Evolutionary conservation across 1,140 invertebrate genomes (phyloP).

Genomic region (Apolygus lucorum): DNA sequence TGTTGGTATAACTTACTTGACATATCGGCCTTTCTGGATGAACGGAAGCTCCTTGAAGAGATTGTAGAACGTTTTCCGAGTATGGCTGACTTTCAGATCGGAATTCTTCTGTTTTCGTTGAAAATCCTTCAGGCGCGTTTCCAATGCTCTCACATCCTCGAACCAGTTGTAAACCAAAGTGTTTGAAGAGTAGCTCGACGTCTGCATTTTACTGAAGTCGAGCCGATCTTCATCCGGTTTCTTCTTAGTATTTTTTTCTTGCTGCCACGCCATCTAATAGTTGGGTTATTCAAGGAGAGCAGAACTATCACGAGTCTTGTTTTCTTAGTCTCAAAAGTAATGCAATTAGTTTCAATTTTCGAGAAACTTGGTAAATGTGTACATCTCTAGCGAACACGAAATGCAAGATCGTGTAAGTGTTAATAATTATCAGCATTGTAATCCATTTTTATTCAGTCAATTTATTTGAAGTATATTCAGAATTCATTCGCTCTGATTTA

Average conservation of each 20-base stretch:
- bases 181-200: neutral
- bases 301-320: too few relatives aligned
- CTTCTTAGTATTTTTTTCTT: neutral
- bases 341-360: too few relatives aligned
- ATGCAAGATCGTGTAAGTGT: too few relatives aligned
- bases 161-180: neutral
- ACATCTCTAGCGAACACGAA: too few relatives aligned
- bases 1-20: slow-evolving; percentile 7
- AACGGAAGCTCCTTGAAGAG: neutral
- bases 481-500: too few relatives aligned
- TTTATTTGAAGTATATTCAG: too few relatives aligned
- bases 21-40: neutral
- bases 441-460: too few relatives aligned
- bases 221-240: neutral
- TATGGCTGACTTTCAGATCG: neutral
- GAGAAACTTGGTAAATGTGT: too few relatives aligned
- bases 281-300: too few relatives aligned
- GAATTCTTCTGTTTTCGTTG: neutral
- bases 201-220: neutral
- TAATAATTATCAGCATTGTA: too few relatives aligned
- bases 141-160: neutral
- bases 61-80: neutral
- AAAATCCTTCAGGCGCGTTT: neutral
- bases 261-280: neutral
- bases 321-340: too few relatives aligned